Evolutionary conservation across 2,113 vertebrate genomes (phyloP).

Genomic region (Mirounga angustirostris): DNA sequence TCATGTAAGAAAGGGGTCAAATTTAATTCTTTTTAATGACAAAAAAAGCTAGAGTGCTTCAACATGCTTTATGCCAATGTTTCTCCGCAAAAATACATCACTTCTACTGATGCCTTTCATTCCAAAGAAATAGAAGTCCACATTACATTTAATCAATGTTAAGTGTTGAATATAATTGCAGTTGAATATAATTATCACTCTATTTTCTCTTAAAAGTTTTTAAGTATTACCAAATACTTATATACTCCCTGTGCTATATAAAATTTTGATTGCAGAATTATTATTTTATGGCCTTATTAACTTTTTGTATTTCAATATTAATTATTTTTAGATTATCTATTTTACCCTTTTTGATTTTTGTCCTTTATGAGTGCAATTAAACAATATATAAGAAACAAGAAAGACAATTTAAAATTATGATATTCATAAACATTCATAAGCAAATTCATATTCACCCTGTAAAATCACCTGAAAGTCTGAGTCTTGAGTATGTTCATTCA

Average conservation of each 20-base stretch:
- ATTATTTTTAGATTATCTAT: not conserved
- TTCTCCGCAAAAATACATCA: not conserved
- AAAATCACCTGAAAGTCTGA: not conserved
- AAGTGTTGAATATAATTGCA: not conserved
- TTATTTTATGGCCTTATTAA: not conserved
- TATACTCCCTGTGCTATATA: not conserved
- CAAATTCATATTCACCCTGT: not conserved
- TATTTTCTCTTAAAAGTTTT: not conserved
- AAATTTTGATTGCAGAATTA: not conserved
- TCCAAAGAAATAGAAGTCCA: not conserved
- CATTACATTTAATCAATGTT: not conserved
- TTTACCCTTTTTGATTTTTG: not conserved
- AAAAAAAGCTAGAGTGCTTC: not conserved
- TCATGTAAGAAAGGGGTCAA: not conserved
- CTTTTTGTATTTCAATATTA: not conserved
- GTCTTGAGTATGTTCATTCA: not conserved
- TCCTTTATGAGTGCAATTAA: not conserved
- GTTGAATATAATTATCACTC: not conserved
- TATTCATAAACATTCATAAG: not conserved
- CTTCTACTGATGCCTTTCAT: not conserved
- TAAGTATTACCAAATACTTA: not conserved
- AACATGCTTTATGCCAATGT: not conserved
- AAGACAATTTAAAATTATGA: not conserved
- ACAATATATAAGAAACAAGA: not conserved
- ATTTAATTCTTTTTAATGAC: not conserved